These are phyloP conservation scores for Xiphophorus birchmanni DNA, from an alignment of 2,797 vertebrate species.

Conservation along the genomic window DNA sequence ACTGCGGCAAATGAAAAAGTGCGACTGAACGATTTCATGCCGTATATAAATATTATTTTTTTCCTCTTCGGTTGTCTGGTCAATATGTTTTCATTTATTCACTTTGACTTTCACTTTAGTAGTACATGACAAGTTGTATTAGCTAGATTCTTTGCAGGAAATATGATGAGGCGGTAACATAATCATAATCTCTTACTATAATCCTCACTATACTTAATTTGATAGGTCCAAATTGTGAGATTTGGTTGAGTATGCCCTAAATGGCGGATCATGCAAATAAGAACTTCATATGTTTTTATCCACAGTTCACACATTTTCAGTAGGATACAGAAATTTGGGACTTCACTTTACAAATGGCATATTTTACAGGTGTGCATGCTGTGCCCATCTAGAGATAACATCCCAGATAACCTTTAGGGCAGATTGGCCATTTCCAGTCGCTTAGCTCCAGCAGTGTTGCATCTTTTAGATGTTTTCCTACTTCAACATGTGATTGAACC, in stretches of 20 bases:
- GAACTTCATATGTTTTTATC: not conserved
- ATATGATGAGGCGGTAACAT: not conserved
- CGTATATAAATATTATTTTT: not conserved
- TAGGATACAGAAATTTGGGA: not conserved
- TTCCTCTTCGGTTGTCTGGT: constrained; percentile 13
- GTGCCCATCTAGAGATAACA: not conserved
- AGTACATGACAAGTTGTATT: constrained; percentile 7
- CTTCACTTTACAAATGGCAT: not conserved
- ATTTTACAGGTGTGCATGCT: constrained; percentile 5
- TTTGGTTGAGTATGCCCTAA: not conserved
- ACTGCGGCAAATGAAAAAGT: constrained; percentile 31
- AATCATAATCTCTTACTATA: not conserved
- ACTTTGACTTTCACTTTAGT: constrained; percentile 3
- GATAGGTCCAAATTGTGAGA: constrained; percentile 1
- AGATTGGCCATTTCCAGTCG: not conserved
- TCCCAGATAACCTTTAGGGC: not conserved
- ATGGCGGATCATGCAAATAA: not conserved
- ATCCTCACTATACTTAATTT: not conserved
- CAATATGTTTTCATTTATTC: constrained; percentile 13
- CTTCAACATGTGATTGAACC: not conserved
- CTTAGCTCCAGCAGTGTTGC: not conserved
- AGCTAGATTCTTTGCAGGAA: not conserved
- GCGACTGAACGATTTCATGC: constrained; percentile 56
- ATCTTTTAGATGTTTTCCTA: not conserved
- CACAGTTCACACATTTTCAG: not conserved